Conservation (phyloP, 2,797 vertebrate genomes). For the Atherinosoma microstoma region DNA sequence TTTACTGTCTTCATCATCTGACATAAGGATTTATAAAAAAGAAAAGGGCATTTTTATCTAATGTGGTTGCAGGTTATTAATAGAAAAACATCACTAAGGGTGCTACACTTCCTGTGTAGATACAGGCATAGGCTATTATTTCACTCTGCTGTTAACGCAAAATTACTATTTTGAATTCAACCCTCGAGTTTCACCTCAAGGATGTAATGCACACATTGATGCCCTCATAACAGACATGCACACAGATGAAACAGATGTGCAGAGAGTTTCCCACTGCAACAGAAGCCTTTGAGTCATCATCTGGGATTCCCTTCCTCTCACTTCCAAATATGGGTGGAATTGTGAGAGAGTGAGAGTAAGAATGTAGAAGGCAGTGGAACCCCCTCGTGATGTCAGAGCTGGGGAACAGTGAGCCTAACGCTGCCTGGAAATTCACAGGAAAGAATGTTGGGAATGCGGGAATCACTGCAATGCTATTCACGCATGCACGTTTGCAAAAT, state of each 20-base stretch:
- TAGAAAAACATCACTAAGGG: slow-evolving; percentile 51
- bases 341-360: slow-evolving; percentile 70
- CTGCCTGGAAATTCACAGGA: slow-evolving; percentile 78
- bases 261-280: slow-evolving; percentile 80
- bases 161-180: slow-evolving; percentile 45
- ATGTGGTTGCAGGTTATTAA: slow-evolving; percentile 55
- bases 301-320: slow-evolving; percentile 86
- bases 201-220: slow-evolving; percentile 50
- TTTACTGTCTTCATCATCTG: slow-evolving; percentile 17
- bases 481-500: slow-evolving; percentile 61
- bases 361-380: slow-evolving; percentile 78
- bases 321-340: slow-evolving; percentile 86
- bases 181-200: slow-evolving; percentile 27
- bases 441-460: slow-evolving; percentile 78
- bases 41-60: slow-evolving; percentile 36
- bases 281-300: slow-evolving; percentile 81
- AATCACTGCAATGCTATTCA: slow-evolving; percentile 67
- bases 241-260: slow-evolving; percentile 75
- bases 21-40: slow-evolving; percentile 24
- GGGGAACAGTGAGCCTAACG: slow-evolving; percentile 65
- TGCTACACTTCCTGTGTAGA: slow-evolving; percentile 37
- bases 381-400: slow-evolving; percentile 80
- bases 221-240: slow-evolving; percentile 43
- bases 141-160: slow-evolving; percentile 44
- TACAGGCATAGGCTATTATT: slow-evolving; percentile 25